Conservation (phyloP, 2,797 vertebrate species). For the Phalloptychus januarius region DNA sequence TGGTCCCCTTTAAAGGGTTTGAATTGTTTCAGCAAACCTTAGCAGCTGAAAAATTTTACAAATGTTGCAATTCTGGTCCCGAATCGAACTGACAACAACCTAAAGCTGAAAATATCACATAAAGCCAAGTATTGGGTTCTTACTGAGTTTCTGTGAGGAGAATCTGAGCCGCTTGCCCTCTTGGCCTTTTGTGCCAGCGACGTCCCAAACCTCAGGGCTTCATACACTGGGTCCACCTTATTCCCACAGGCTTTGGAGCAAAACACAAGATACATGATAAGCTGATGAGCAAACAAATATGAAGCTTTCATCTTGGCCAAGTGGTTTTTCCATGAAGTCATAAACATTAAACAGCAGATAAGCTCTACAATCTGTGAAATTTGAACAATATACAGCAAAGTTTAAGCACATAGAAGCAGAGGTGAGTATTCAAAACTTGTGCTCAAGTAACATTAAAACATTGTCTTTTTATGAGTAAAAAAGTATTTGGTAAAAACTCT, state of each 20-base stretch:
- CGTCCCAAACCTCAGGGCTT: constrained; percentile 95
- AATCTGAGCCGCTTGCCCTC: constrained; percentile 91
- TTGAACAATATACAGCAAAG: constrained; percentile 3
- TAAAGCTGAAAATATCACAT: background rate
- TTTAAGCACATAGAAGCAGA: background rate
- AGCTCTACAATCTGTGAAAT: background rate
- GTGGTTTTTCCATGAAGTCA: background rate
- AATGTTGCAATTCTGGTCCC: background rate
- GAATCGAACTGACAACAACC: background rate
- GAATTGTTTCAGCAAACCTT: no score
- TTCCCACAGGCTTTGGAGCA: constrained; percentile 89
- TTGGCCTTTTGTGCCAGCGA: constrained; percentile 96
- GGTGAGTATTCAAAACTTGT: no score
- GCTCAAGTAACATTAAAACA: no score
- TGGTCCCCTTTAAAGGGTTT: no score
- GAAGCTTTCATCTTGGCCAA: background rate
- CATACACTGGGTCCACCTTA: constrained; percentile 97
- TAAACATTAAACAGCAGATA: background rate
- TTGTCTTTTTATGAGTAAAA: no score
- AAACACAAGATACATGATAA: constrained; percentile 18
- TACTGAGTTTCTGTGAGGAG: constrained; percentile 93
- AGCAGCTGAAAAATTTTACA: background rate
- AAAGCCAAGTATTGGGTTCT: constrained; percentile 46
- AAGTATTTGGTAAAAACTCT: no score
- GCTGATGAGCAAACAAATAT: constrained; percentile 20